A percentile compares a stretch with the other conserved stretches of the same genome.
These are phyloP conservation scores for Adelphocoris suturalis DNA, from an alignment of 2,888 invertebrate species.

Conservation along the genomic window DNA sequence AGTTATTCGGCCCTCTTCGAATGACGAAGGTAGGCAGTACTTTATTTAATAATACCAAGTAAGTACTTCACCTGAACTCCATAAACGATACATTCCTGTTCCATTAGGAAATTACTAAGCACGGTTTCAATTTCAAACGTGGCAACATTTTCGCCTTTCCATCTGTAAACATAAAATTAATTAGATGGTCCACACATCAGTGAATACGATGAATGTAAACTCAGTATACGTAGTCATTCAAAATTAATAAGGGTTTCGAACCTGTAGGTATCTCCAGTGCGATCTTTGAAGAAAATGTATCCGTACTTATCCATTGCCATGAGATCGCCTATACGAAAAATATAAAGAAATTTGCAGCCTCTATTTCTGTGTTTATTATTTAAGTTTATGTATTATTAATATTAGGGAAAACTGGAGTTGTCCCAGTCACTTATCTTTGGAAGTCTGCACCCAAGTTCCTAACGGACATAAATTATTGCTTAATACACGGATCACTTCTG, in stretches of 20 bases:
- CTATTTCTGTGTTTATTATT: too few relatives aligned
- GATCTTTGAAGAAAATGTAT: slow-evolving; percentile 94
- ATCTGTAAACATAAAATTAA: slow-evolving; percentile 80
- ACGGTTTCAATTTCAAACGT: slow-evolving; percentile 98
- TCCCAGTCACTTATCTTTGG: too few relatives aligned
- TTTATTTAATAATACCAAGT: too few relatives aligned
- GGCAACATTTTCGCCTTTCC: slow-evolving; percentile 99
- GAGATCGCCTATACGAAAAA: slow-evolving; percentile 84
- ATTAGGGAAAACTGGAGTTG: too few relatives aligned
- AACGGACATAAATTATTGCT: too few relatives aligned
- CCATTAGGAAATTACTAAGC: slow-evolving; percentile 88
- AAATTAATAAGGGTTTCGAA: slow-evolving; percentile 72
- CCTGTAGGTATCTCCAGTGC: slow-evolving; percentile 91
- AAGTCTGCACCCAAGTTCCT: too few relatives aligned
- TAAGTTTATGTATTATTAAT: too few relatives aligned
- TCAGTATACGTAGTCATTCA: not conserved
- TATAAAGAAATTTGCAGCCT: not conserved
- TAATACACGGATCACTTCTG: too few relatives aligned
- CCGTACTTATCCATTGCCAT: slow-evolving; percentile 93
- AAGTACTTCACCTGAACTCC: slow-evolving; percentile 88
- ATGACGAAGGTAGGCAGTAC: too few relatives aligned
- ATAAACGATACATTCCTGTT: slow-evolving; percentile 94
- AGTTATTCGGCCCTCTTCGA: too few relatives aligned
- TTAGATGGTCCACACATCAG: not conserved
- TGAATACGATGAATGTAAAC: too few relatives aligned